phyloP scores from a whole-genome alignment of 2,888 invertebrate genomes.

The Meliscaeva auricollis region DNA sequence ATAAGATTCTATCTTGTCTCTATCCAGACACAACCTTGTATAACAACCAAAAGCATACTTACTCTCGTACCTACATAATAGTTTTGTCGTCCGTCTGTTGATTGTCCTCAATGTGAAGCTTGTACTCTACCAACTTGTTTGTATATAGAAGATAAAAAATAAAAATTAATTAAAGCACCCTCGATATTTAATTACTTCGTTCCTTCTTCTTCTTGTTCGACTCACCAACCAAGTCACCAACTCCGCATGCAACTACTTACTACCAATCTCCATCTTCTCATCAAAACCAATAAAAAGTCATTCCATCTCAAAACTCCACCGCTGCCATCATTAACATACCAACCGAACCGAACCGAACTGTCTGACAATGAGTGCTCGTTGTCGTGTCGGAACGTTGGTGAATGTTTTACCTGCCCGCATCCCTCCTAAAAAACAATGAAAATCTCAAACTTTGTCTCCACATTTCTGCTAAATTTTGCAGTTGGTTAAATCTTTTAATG shows the following conservation, averaged over 20 bases:
- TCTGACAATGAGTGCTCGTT: conserved; percentile 18
- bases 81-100: too few species aligned
- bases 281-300: conserved; percentile 54
- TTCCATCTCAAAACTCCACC: conserved; percentile 15
- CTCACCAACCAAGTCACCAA: too few species aligned
- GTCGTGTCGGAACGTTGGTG: background rate
- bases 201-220: conserved; percentile 2
- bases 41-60: conserved; percentile 1
- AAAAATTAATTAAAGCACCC: conserved; percentile 40
- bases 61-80: too few species aligned
- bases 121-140: background rate
- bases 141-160: background rate
- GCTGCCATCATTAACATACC: conserved; percentile 38
- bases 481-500: conserved; percentile 32
- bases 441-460: conserved; percentile 46
- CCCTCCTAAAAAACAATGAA: conserved; percentile 8
- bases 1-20: conserved; percentile 4
- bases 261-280: background rate
- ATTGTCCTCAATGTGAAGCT: too few species aligned
- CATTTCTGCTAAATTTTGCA: background rate
- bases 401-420: background rate
- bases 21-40: conserved; percentile 10
- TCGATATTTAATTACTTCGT: conserved; percentile 42
- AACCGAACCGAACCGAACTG: conserved; percentile 12
- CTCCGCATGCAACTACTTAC: background rate